phyloP scores from a whole-genome alignment of 2,797 vertebrate genomes.

The Podarcis lilfordi region DNA sequence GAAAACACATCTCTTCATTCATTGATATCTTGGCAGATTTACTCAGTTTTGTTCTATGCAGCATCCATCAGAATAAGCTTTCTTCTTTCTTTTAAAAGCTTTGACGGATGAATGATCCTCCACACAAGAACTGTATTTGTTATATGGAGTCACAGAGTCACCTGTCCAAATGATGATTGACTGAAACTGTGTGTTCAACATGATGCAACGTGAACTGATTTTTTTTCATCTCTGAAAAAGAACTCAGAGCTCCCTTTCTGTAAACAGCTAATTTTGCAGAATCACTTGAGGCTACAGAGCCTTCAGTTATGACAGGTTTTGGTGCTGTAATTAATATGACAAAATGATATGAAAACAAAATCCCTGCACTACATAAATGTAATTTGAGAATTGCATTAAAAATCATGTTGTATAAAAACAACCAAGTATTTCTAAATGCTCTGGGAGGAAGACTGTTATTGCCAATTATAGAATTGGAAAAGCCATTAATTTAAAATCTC shows the following conservation, averaged over 20 bases:
- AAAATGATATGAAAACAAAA: not conserved
- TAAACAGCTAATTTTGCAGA: not conserved
- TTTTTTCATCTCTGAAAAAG: not conserved
- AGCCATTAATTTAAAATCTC: not conserved
- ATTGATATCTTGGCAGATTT: not conserved
- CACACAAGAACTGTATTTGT: not conserved
- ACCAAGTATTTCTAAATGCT: not conserved
- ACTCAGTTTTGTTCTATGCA: not conserved
- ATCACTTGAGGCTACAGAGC: not conserved
- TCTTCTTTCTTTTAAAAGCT: not conserved
- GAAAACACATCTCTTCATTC: not conserved
- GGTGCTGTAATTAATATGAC: conserved; percentile 8
- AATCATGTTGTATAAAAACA: not conserved
- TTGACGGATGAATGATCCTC: not conserved
- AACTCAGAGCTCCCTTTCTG: not conserved
- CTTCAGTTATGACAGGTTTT: not conserved
- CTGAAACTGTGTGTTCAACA: not conserved
- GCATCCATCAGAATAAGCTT: not conserved
- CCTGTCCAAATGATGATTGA: not conserved
- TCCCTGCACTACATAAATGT: not conserved
- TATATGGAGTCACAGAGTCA: not conserved
- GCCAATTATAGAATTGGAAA: not conserved
- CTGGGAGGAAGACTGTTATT: not conserved
- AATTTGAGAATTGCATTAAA: not conserved
- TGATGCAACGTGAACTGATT: not conserved